Evolutionary conservation across 2,797 vertebrate species (phyloP).

Genomic region (Aotus griseimembra): DNA sequence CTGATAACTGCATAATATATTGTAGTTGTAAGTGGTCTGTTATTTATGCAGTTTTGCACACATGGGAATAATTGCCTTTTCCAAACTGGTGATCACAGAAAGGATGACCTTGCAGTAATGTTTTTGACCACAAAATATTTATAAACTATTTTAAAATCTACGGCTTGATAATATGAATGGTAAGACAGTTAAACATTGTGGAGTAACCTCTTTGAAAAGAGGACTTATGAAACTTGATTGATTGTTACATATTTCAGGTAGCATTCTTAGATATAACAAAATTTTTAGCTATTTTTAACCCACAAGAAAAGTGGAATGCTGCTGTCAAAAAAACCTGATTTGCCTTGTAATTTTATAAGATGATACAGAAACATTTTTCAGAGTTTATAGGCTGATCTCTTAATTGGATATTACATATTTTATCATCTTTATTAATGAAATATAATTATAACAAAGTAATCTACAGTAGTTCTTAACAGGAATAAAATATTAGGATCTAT

Average conservation of each 20-base stretch:
- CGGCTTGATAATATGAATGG: slow-evolving; percentile 7
- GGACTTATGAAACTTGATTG: neutral
- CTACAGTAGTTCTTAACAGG: slow-evolving; percentile 47
- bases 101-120: neutral
- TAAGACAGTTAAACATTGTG: neutral
- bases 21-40: neutral
- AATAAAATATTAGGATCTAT: slow-evolving; percentile 69
- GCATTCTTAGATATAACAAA: slow-evolving; percentile 24
- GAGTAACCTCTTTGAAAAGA: slow-evolving; percentile 15
- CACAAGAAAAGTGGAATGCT: neutral
- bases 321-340: slow-evolving; percentile 36
- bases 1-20: neutral
- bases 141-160: slow-evolving; percentile 32
- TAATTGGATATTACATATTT: slow-evolving; percentile 70
- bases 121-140: slow-evolving; percentile 23
- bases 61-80: neutral
- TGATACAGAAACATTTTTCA: slow-evolving; percentile 35
- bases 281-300: slow-evolving; percentile 62
- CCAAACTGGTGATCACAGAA: neutral
- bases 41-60: neutral
- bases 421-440: slow-evolving; percentile 77
- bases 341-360: slow-evolving; percentile 57
- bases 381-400: slow-evolving; percentile 58
- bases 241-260: neutral
- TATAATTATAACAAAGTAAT: slow-evolving; percentile 70